Evolutionary conservation across 2,113 vertebrate genomes (phyloP).

Genomic region (Melanotaenia duboulayi): DNA sequence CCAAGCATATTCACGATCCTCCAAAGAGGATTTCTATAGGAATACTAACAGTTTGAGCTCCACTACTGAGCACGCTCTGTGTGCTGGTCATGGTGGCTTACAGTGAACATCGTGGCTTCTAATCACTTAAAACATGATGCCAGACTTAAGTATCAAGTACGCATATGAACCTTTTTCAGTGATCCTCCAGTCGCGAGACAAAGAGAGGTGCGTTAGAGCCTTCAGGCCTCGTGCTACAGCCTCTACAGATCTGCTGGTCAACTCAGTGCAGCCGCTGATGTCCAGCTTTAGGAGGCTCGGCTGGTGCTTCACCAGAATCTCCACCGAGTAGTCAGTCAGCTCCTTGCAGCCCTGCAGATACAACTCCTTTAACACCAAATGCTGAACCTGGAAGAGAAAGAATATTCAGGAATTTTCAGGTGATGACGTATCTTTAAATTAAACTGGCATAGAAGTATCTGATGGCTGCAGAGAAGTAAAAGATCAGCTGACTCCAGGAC

Average conservation of each 20-base stretch:
- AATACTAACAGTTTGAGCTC: too few relatives aligned
- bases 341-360: conserved; percentile 84
- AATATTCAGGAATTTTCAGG: not conserved
- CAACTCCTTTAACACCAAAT: conserved; percentile 81
- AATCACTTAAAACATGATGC: not conserved
- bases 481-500: too few relatives aligned
- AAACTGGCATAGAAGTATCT: too few relatives aligned
- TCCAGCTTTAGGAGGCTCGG: conserved; percentile 81
- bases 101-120: not conserved
- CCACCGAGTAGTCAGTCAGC: conserved; percentile 84
- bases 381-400: conserved; percentile 60
- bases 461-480: too few relatives aligned
- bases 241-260: conserved; percentile 80
- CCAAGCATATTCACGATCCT: too few relatives aligned
- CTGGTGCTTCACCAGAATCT: conserved; percentile 83
- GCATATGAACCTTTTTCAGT: conserved; percentile 75
- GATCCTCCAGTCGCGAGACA: conserved; percentile 81
- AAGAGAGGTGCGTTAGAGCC: conserved; percentile 70
- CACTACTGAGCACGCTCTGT: too few relatives aligned
- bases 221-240: conserved; percentile 71
- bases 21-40: too few relatives aligned
- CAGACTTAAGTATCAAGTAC: too few relatives aligned
- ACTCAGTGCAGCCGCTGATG: conserved; percentile 84
- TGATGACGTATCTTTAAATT: too few relatives aligned
- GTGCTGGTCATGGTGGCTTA: too few relatives aligned